Evolutionary conservation across 1,140 invertebrate species (phyloP).

Genomic region (Lerema accius): DNA sequence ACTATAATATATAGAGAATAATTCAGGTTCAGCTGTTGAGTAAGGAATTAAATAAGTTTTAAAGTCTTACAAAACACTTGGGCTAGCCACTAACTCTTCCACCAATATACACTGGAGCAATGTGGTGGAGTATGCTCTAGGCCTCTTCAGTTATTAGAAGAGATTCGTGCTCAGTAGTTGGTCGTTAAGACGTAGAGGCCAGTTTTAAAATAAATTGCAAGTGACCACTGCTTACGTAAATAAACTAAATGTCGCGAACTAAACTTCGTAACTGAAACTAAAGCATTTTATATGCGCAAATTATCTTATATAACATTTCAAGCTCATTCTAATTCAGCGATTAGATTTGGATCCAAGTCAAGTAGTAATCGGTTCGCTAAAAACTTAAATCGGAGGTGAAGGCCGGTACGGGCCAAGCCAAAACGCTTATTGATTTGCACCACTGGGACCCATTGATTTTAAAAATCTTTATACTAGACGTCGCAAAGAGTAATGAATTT

Average conservation of each 20-base stretch:
- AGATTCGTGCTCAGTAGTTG: no score
- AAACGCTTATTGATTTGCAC: constrained; percentile 13
- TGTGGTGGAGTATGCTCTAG: no score
- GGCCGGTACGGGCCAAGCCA: constrained; percentile 1
- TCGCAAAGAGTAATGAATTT: neutral
- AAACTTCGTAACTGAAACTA: neutral
- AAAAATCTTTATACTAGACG: neutral
- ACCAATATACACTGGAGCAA: no score
- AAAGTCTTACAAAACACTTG: no score
- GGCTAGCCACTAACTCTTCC: no score
- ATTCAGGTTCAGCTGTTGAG: no score
- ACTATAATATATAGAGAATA: no score
- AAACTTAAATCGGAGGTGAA: constrained; percentile 17
- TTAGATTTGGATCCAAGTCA: constrained; percentile 28
- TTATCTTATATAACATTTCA: neutral
- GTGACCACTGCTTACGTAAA: no score
- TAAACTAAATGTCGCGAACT: neutral
- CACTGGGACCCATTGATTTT: neutral
- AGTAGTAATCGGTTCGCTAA: constrained; percentile 10
- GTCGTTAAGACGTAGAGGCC: no score
- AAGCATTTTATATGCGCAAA: neutral
- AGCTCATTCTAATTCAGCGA: neutral
- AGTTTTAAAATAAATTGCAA: no score
- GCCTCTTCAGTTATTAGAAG: no score
- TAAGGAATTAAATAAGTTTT: no score